Conservation (phyloP, 2,113 vertebrate species). For the Lepisosteus oculatus region DNA sequence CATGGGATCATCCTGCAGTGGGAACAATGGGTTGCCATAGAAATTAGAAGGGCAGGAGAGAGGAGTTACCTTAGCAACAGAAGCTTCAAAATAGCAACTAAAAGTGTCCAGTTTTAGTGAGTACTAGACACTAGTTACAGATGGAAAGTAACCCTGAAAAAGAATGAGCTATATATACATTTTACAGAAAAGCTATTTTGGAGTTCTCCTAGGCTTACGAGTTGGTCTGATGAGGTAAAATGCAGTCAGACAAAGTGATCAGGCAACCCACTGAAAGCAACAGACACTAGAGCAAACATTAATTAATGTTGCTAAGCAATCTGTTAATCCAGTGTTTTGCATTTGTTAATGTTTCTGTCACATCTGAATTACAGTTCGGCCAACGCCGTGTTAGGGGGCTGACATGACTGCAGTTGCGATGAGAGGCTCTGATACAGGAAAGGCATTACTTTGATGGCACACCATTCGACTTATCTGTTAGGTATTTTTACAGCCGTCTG, state of each 20-base stretch:
- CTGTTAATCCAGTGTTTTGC: not conserved
- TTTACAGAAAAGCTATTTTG: no score
- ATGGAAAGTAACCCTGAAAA: no score
- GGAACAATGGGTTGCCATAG: conserved; percentile 54
- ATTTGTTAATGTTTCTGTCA: conserved; percentile 1
- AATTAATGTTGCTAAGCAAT: conserved; percentile 5
- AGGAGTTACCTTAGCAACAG: conserved; percentile 53
- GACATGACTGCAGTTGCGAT: not conserved
- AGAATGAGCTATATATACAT: no score
- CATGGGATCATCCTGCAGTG: conserved; percentile 32
- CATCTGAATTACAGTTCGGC: not conserved
- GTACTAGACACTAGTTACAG: conserved; percentile 22
- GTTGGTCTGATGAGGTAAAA: no score
- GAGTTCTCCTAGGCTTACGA: no score
- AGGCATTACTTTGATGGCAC: no score
- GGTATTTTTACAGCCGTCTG: no score
- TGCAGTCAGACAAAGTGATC: no score
- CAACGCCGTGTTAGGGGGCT: not conserved
- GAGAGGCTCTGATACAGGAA: not conserved
- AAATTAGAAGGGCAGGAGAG: conserved; percentile 46
- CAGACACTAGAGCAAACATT: not conserved
- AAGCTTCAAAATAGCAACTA: conserved; percentile 45
- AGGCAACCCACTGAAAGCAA: not conserved
- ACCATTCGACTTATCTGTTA: no score
- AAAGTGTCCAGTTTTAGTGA: conserved; percentile 37